Evolutionary conservation across 2,888 invertebrate genomes (phyloP), one percentile per base, ranked within the genome.

Genomic region (Melinaea menophilus): DNA sequence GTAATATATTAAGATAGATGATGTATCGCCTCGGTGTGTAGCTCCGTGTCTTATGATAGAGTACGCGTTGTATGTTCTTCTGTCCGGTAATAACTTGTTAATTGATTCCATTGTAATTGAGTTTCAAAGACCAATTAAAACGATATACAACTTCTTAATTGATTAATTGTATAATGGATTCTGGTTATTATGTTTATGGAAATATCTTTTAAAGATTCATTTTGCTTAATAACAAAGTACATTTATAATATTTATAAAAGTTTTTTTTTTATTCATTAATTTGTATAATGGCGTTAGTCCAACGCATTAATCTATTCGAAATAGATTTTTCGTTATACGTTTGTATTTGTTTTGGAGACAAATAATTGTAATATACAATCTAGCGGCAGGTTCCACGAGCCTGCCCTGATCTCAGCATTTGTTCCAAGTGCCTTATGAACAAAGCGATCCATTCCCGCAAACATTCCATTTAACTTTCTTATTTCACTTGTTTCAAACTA

Each of bases 401-500:
- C 64, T 56, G 65, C 80, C 75, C 79, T 76, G 79, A 81, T 82
- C 79, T 84, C 78, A 76, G 78, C 86, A 87, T 88, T 88, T 86
- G 87, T 90, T 90, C 84, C 82, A 89, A 89, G 88, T 90, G 90
- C 89, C 90, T 90, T 90, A 90, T 79, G 85, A 88, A 86, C 85
- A 87, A 88, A 86, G 86, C 78, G 76, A 82, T 80, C 79, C 85
- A 89, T 87, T 88, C 85, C 85, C 83, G 82, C 73, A 74, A 77
- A 80, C 82, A 86, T 85, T 87, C 82, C 85, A 80, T 54, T 63
- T 63, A 62, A 51, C 55, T 37, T 46, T 56, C 13, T 46, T 54
- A 56, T 51, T 48, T 54, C 7, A 41, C 48, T 5, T 41, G 56
- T 59, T 33, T 34, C 51, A 41, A 37, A 31, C 9, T 58, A 64